Conservation (phyloP, 2,888 invertebrate species). For the Stenichneumon culpator region DNA sequence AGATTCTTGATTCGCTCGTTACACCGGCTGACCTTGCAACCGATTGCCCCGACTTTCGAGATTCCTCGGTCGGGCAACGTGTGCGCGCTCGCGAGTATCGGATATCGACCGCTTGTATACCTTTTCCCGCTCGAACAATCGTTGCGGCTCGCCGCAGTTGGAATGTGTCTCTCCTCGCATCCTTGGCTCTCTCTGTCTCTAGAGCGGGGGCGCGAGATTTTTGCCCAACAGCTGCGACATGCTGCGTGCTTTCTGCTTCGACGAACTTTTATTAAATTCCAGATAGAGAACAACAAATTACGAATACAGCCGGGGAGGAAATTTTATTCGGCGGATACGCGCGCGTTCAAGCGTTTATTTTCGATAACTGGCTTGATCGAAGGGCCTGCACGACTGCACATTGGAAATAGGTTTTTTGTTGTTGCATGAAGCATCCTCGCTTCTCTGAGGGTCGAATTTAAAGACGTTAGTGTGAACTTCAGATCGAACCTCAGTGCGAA, state of each 20-base stretch:
- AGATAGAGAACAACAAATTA: slow-evolving; percentile 28
- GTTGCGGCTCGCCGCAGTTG: slow-evolving; percentile 63
- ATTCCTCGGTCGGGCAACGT: slow-evolving; percentile 26
- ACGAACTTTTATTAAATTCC: slow-evolving; percentile 65
- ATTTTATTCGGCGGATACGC: not conserved
- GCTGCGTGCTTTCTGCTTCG: slow-evolving; percentile 31
- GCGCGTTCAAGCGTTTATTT: slow-evolving; percentile 6
- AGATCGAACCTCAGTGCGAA: too few species aligned
- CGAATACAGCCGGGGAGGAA: not conserved
- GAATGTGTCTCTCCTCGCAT: slow-evolving; percentile 50
- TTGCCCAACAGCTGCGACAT: slow-evolving; percentile 13
- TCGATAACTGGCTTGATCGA: slow-evolving; percentile 6
- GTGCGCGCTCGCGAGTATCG: slow-evolving; percentile 62
- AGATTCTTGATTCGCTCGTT: slow-evolving; percentile 51
- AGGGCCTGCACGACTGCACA: not conserved
- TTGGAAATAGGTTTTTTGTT: not conserved
- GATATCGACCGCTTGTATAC: slow-evolving; percentile 65
- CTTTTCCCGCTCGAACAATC: slow-evolving; percentile 68
- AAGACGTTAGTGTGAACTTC: too few species aligned
- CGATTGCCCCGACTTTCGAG: slow-evolving; percentile 56
- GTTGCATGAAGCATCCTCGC: too few species aligned
- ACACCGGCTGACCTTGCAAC: slow-evolving; percentile 60
- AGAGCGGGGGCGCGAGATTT: not conserved
- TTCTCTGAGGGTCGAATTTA: too few species aligned
- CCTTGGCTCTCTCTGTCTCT: slow-evolving; percentile 16